Evolutionary conservation across 2,113 vertebrate genomes (phyloP).

Genomic region (Hippopotamus amphibius): DNA sequence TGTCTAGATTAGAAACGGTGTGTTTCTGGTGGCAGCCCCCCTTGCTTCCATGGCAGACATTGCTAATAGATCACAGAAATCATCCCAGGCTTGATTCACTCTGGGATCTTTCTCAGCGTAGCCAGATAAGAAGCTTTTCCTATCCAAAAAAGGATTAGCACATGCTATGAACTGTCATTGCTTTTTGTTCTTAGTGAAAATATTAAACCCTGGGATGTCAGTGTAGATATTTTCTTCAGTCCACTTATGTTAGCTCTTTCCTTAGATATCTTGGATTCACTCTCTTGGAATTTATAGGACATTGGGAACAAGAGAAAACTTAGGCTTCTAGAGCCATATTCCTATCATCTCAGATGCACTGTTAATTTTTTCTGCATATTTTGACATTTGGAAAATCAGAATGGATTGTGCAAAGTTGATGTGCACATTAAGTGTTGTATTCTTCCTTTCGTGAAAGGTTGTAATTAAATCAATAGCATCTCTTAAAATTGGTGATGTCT

Average conservation of each 20-base stretch:
- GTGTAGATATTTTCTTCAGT: neutral
- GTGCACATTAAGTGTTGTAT: neutral
- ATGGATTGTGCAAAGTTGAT: neutral
- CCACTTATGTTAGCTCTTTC: neutral
- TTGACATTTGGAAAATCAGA: conserved; percentile 23
- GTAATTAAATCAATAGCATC: neutral
- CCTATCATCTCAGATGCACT: neutral
- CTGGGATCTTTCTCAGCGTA: neutral
- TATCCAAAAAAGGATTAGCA: conserved; percentile 1
- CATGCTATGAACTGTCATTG: neutral
- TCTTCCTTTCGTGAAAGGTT: neutral
- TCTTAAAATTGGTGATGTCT: neutral
- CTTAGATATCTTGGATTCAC: neutral
- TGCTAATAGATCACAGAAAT: conserved; percentile 34
- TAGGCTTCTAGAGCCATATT: neutral
- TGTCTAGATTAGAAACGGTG: conserved; percentile 34
- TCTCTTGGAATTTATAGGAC: conserved; percentile 24
- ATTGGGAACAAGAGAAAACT: neutral
- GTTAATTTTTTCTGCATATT: neutral
- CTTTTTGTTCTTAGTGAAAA: neutral
- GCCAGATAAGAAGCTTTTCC: neutral
- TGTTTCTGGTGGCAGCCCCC: neutral
- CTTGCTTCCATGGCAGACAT: conserved; percentile 24
- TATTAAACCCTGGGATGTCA: neutral
- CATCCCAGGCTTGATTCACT: neutral